Conservation (phyloP, 2,888 invertebrate species). For the Eubasilissa splendida region DNA sequence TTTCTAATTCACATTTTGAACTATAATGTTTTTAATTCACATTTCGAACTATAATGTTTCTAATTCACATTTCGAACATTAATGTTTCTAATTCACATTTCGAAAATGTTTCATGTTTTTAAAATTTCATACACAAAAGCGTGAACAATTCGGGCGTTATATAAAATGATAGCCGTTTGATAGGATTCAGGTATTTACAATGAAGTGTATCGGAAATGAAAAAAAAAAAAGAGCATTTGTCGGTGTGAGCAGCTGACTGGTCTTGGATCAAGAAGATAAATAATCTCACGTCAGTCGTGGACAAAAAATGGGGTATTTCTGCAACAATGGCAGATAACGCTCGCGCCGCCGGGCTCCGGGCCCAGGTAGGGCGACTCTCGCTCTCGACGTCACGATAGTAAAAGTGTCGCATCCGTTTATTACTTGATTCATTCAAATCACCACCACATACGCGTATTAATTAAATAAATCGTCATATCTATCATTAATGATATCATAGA, state of each 20-base stretch:
- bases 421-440: no score
- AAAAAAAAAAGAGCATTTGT: constrained; percentile 21
- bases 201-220: constrained; percentile 34
- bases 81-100: no score
- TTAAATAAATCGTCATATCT: no score
- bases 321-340: constrained; percentile 30
- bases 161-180: constrained; percentile 16
- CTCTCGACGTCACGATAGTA: neutral
- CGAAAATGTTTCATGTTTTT: no score
- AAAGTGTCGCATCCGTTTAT: neutral
- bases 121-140: neutral
- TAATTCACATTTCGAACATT: no score
- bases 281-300: constrained; percentile 21
- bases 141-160: neutral
- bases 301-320: constrained; percentile 29
- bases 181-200: constrained; percentile 23
- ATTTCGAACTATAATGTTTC: no score
- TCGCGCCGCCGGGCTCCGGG: neutral
- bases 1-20: no score
- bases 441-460: no score
- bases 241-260: constrained; percentile 30
- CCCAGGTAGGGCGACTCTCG: neutral
- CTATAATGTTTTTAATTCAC: no score
- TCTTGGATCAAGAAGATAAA: constrained; percentile 33
- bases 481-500: no score